Evolutionary conservation across 2,113 vertebrate species (phyloP).

Genomic region (Brienomyrus longianalis): DNA sequence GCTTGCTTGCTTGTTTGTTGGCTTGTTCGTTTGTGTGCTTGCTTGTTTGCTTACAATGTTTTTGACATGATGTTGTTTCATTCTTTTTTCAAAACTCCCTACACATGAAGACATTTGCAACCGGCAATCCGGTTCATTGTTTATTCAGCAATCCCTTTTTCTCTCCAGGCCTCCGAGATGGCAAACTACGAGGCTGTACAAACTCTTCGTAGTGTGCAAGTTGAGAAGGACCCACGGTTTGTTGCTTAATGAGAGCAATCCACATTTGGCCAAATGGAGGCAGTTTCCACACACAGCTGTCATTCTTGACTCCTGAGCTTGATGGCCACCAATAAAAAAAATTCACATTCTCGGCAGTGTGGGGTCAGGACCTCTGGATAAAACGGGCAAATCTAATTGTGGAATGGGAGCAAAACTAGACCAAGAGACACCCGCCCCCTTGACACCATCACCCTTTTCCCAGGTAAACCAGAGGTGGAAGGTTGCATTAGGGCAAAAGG

Average conservation of each 20-base stretch:
- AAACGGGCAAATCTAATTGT: slow-evolving; percentile 41
- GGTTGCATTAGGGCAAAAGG: slow-evolving; percentile 51
- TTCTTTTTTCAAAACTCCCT: neutral
- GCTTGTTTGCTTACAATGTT: neutral
- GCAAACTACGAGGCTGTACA: neutral
- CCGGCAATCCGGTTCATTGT: too few species aligned
- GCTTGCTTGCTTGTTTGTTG: neutral
- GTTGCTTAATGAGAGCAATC: slow-evolving; percentile 32
- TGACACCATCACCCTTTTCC: slow-evolving; percentile 4
- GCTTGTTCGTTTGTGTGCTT: neutral
- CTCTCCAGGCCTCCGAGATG: neutral
- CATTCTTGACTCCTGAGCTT: slow-evolving; percentile 20
- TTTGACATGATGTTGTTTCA: neutral
- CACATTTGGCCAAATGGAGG: slow-evolving; percentile 29
- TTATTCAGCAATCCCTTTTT: neutral
- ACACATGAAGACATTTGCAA: neutral
- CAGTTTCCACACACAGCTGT: slow-evolving; percentile 17
- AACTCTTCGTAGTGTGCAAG: slow-evolving; percentile 25
- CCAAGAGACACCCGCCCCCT: neutral
- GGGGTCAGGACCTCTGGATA: slow-evolving; percentile 45
- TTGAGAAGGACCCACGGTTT: slow-evolving; percentile 25
- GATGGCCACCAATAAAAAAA: slow-evolving; percentile 46
- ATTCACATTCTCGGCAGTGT: slow-evolving; percentile 46
- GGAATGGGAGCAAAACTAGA: slow-evolving; percentile 33
- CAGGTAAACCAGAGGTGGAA: slow-evolving; percentile 24